Evolutionary conservation across 2,888 invertebrate genomes (phyloP).

Genomic region (Lepidochrysops patricia): DNA sequence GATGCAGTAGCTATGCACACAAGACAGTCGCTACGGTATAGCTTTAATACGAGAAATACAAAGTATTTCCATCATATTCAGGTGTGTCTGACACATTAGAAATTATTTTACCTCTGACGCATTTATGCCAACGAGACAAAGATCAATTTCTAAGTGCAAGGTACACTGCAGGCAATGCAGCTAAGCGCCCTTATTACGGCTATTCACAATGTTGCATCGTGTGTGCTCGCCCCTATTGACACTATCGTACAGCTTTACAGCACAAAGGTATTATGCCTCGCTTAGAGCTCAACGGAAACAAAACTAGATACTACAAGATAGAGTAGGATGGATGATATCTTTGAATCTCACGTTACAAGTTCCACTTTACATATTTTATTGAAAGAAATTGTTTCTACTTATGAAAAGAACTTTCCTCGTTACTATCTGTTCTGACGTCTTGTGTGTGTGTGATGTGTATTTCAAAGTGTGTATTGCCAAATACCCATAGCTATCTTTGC

Average conservation of each 20-base stretch:
- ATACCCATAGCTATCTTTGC: not conserved
- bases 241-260: not conserved
- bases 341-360: too few species aligned
- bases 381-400: too few species aligned
- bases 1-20: too few species aligned
- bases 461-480: not conserved
- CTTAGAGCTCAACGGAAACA: not conserved
- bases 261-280: not conserved
- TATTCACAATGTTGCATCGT: not conserved
- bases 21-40: too few species aligned
- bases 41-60: not conserved
- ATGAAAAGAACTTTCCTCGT: too few species aligned
- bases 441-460: not conserved
- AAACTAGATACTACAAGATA: not conserved
- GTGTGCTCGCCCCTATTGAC: conserved; percentile 6
- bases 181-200: conserved; percentile 4
- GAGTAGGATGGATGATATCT: not conserved
- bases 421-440: too few species aligned
- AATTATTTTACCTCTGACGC: too few species aligned
- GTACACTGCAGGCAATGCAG: too few species aligned
- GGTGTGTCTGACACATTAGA: not conserved
- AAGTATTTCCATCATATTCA: not conserved
- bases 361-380: too few species aligned
- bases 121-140: too few species aligned
- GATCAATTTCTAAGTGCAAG: too few species aligned